Evolutionary conservation across 2,113 vertebrate genomes (phyloP), one percentile per base, ranked within the genome.

Genomic region (Lutjanus erythropterus): DNA sequence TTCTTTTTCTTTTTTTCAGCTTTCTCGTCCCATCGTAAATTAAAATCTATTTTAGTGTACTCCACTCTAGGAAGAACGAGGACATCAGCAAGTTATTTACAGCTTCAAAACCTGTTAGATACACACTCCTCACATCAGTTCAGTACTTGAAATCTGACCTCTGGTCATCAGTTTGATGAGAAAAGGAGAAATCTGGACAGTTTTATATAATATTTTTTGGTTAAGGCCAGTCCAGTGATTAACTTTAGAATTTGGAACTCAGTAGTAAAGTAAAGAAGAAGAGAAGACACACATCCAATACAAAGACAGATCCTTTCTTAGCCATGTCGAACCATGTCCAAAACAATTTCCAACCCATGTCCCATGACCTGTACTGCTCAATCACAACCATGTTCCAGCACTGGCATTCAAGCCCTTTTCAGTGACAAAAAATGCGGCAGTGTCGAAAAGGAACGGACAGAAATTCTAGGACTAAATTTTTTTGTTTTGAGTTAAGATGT

Each of bases 41-140:
- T 75, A 67, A 69, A 84, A 83, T 80, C 72, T 77, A 85, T 86
- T 83, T 88, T 67, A 62, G 64, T 86, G 72, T 55, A 73, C 61
- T 59, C 35, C 58, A 27, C 50, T 82, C 75, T 10, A 21, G 67
- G 49, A 69, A 64, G 62, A 80, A 80, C 4, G 46, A 72, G 68
- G 83, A 80, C 83, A 80, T 76, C 67, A 71, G 68, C 50, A 73
- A 81, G 76, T 76, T 73, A 80, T 85, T 77, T 83, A 83, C 86
- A 78, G 80, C 83, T 76, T 65, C 64, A 55, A 76, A 78, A 68
- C 71, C 37, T 61, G 44, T 75, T 67, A 66, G 52, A 71, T 46
- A 52, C 65, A 60, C n/a, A 39, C 53, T 66, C 8, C 59, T 21
- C 61, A 59, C 29, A 56, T 71, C 44, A 39, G 14, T 39, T 55